Base-by-base conservation (phyloP, 2,797 vertebrate species). In the Catostomus latipinnis region DNA sequence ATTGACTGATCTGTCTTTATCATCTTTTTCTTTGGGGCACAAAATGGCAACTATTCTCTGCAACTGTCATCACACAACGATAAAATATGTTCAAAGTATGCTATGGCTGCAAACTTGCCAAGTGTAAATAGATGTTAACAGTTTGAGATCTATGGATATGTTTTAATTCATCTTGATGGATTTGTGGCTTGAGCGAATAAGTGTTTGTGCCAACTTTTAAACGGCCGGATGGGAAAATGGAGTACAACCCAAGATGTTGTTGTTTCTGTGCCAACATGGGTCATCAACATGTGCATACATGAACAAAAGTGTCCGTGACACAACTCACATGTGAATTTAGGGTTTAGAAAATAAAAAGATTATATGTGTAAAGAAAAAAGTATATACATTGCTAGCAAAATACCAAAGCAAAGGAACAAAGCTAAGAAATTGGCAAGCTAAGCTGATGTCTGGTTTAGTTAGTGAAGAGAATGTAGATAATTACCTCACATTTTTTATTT, bases 151-250 rank as follows among this genome's bases (percentile, higher is more conserved):
- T 67, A 46, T 50, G 77, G 46, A 52, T 50, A 81, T 76, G 75
- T 72, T 61, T 66, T 81, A 82, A 66, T 79, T 56, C 65, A 5
- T 61, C 43, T 58, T 81, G 84, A 84, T 81, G 81, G 86, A 85
- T 82, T 72, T 76, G 82, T 73, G 74, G 78, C 77, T 84, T 82
- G 63, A 34, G 78, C 52, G 67, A 77, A 78, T 52, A 48, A 61
- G 74, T 76, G 69, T 71, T 63, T 18, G 57, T 83, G 78, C 71
- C 75, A 81, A 18, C 63, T 78, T 77, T 82, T 70, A 82, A 60
- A 60, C 52, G 49, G 67, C 11, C 16, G 12, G 80, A 16, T 56
- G 60, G 60, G 60, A 71, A 65, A 8, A 45, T 34, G 56, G 14
- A 71, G 49, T 61, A 74, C 46, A 76, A 80, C 57, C 66, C 22